phyloP scores from a whole-genome alignment of 2,797 vertebrate genomes.

The Pangasius mekongensis region DNA sequence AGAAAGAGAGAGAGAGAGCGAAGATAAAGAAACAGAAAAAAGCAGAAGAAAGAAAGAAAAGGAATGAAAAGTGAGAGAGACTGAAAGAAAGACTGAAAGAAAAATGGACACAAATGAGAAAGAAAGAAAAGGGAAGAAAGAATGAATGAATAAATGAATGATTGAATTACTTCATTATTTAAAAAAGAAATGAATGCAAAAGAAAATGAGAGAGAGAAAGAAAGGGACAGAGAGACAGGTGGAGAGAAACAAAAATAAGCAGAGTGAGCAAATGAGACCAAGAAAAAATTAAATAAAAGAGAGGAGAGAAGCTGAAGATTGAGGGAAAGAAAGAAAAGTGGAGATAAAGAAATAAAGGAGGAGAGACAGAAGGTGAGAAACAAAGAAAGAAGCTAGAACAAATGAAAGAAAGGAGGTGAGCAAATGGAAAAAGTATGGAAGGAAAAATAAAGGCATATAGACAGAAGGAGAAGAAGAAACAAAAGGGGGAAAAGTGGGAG shows the following conservation, averaged over 20 bases:
- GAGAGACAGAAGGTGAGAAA: not conserved
- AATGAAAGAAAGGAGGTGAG: not conserved
- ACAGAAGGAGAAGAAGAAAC: not conserved
- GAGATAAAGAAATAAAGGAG: not conserved
- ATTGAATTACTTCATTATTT: not conserved
- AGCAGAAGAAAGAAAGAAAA: too few species aligned
- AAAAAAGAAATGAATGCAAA: not conserved
- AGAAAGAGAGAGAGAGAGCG: not conserved
- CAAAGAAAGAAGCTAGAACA: not conserved
- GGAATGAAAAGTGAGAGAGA: not conserved
- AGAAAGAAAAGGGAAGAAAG: not conserved
- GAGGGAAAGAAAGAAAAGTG: not conserved
- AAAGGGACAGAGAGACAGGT: not conserved
- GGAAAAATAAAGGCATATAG: not conserved
- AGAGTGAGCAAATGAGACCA: not conserved
- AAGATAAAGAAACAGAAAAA: too few species aligned
- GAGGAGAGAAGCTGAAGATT: not conserved
- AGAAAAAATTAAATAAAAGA: too few species aligned
- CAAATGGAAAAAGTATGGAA: not conserved
- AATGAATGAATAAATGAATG: not conserved
- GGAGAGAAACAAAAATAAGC: not conserved
- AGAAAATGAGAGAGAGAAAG: not conserved
- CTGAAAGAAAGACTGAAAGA: not conserved
- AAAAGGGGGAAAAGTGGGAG: too few species aligned
- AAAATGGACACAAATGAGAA: not conserved